Conservation (phyloP, 2,113 vertebrate genomes). For the Petrocephalus microphthalmus region DNA sequence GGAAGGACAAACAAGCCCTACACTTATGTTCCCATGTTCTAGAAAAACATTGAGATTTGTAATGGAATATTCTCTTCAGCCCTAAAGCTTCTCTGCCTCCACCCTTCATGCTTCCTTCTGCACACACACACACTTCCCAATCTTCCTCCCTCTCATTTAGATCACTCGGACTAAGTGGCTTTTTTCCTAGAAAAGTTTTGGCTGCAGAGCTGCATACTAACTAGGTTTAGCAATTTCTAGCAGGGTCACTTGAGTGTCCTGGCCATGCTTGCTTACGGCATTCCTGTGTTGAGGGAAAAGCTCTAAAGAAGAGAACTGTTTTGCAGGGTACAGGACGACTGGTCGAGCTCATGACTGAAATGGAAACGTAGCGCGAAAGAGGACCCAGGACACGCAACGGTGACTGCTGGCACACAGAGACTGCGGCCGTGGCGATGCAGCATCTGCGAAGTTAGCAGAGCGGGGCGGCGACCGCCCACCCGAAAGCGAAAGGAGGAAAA, state of each 20-base stretch:
- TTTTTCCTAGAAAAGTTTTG: not conserved
- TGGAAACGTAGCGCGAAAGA: not conserved
- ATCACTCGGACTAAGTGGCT: not conserved
- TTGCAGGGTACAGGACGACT: conserved; percentile 6
- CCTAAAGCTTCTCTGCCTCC: not conserved
- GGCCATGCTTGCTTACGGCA: conserved; percentile 44
- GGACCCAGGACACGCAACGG: not conserved
- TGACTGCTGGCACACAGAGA: not conserved
- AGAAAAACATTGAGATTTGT: not conserved
- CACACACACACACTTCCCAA: not conserved
- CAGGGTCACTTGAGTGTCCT: conserved; percentile 28
- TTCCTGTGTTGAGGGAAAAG: conserved; percentile 36
- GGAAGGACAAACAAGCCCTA: not conserved
- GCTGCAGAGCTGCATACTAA: conserved; percentile 22
- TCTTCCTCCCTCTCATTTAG: not conserved
- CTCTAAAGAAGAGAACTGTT: conserved; percentile 6
- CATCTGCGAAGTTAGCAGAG: not conserved
- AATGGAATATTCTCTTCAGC: conserved; percentile 8
- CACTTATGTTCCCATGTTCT: not conserved
- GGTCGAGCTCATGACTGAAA: not conserved
- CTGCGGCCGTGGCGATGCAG: not conserved
- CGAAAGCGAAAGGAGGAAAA: not conserved
- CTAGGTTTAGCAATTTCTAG: conserved; percentile 30
- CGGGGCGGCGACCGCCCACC: not conserved
- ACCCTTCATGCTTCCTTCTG: not conserved